Conservation (phyloP, 2,888 invertebrate species). For the Synanthedon andrenaeformis region DNA sequence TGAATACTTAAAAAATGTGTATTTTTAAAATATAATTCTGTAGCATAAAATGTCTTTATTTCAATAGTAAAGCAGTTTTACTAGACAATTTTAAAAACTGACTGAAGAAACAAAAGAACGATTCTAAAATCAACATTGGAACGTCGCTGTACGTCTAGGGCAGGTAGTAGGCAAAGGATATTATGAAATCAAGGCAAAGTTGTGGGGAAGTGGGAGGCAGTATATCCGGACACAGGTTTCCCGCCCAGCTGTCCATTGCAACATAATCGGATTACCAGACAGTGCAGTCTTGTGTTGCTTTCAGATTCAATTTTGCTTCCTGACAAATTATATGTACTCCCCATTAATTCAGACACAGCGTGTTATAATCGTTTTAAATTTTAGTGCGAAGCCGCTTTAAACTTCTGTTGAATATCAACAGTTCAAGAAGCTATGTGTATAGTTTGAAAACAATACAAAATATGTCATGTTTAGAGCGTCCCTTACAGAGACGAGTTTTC, state of each 20-base stretch:
- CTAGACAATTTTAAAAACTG: too few relatives aligned
- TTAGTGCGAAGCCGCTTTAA: not conserved
- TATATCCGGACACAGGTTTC: constrained; percentile 8
- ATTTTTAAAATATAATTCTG: too few relatives aligned
- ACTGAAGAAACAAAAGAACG: too few relatives aligned
- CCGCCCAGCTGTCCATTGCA: constrained; percentile 25
- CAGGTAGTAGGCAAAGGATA: constrained; percentile 20
- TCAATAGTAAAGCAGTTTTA: too few relatives aligned
- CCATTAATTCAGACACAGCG: not conserved
- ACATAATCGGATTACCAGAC: constrained; percentile 17
- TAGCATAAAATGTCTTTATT: too few relatives aligned
- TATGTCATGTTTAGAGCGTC: too few relatives aligned
- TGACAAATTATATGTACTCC: not conserved
- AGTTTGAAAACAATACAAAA: too few relatives aligned
- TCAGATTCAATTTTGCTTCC: not conserved
- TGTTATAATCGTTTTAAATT: not conserved
- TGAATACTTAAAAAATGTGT: too few relatives aligned
- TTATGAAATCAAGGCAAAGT: constrained; percentile 25
- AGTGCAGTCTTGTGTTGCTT: constrained; percentile 13
- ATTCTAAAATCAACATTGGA: not conserved
- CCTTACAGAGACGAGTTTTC: too few relatives aligned
- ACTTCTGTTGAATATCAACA: not conserved
- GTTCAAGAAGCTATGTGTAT: too few relatives aligned
- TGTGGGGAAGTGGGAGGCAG: not conserved
- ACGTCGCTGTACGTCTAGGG: not conserved